These are phyloP conservation scores for Anastrepha ludens DNA, from an alignment of 1,140 invertebrate species.

Conservation along the genomic window DNA sequence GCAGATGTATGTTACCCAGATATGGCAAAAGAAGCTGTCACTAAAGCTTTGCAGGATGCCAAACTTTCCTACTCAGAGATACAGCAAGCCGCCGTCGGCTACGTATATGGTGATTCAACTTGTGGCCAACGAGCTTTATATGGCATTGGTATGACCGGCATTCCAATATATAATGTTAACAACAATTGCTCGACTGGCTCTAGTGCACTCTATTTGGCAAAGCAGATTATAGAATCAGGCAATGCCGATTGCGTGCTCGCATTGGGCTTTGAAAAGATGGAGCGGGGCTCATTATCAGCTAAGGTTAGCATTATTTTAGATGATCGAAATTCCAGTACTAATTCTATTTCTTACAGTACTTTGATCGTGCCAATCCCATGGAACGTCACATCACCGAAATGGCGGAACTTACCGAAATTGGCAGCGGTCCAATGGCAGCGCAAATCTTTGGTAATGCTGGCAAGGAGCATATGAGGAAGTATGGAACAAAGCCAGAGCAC, in stretches of 20 bases:
- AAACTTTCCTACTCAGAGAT: slow-evolving; percentile 86
- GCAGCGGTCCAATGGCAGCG: slow-evolving; percentile 88
- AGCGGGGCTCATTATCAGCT: slow-evolving; percentile 88
- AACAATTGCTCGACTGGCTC: slow-evolving; percentile 99
- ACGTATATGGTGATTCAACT: slow-evolving; percentile 97
- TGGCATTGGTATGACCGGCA: slow-evolving; percentile 95
- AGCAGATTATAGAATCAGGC: slow-evolving; percentile 92
- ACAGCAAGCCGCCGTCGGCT: slow-evolving; percentile 93
- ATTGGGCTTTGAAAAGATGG: slow-evolving; percentile 99
- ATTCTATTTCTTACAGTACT: slow-evolving; percentile 77
- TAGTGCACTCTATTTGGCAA: slow-evolving; percentile 91
- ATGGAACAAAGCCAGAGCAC: slow-evolving; percentile 93
- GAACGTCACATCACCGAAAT: slow-evolving; percentile 94
- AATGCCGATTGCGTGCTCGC: slow-evolving; percentile 91
- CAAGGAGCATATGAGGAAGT: slow-evolving; percentile 96
- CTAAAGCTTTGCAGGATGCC: slow-evolving; percentile 91
- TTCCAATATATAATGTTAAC: slow-evolving; percentile 98
- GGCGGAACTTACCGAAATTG: slow-evolving; percentile 86
- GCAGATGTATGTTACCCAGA: slow-evolving; percentile 93
- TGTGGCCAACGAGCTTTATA: slow-evolving; percentile 96
- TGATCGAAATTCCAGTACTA: not conserved
- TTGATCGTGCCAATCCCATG: slow-evolving; percentile 94
- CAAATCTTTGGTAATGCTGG: slow-evolving; percentile 98
- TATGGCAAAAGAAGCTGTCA: slow-evolving; percentile 94
- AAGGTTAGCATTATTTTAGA: slow-evolving; percentile 75